Evolutionary conservation across 2,113 vertebrate genomes (phyloP).

Genomic region (Vicugna pacos): DNA sequence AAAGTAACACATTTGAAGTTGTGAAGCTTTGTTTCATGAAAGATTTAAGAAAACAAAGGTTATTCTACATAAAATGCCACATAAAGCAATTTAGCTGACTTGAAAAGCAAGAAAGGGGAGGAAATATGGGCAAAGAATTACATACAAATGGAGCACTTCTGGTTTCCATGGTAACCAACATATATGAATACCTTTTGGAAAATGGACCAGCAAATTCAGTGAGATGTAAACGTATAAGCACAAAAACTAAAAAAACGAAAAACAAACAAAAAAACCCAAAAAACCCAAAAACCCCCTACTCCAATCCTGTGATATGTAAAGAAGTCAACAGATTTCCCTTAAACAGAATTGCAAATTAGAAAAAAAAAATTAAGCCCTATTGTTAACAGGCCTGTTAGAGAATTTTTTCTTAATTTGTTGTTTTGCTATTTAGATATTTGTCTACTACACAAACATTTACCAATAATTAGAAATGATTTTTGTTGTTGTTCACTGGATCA

Average conservation of each 20-base stretch:
- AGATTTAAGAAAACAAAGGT: constrained; percentile 38
- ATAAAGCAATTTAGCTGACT: constrained; percentile 67
- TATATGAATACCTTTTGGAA: constrained; percentile 80
- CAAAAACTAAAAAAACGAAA: constrained; percentile 55
- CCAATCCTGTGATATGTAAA: constrained; percentile 51
- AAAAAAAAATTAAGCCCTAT: background rate
- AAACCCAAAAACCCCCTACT: background rate
- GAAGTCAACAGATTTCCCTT: background rate
- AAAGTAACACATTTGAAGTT: constrained; percentile 31
- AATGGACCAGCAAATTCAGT: constrained; percentile 76
- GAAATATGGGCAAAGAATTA: constrained; percentile 52
- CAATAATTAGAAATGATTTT: constrained; percentile 39
- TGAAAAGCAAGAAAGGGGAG: constrained; percentile 64
- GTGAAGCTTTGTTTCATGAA: constrained; percentile 23
- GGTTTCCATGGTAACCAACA: constrained; percentile 83
- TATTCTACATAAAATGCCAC: constrained; percentile 63
- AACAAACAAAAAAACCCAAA: too few relatives aligned
- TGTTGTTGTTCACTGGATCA: background rate
- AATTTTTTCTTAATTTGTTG: constrained; percentile 8
- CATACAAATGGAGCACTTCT: constrained; percentile 62
- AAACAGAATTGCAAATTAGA: background rate
- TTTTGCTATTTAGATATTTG: background rate
- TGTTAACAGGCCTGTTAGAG: background rate
- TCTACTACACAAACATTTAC: constrained; percentile 21
- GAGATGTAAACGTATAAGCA: constrained; percentile 76